Conservation (phyloP, 2,888 invertebrate genomes). For the Eupithecia dodoneata region DNA sequence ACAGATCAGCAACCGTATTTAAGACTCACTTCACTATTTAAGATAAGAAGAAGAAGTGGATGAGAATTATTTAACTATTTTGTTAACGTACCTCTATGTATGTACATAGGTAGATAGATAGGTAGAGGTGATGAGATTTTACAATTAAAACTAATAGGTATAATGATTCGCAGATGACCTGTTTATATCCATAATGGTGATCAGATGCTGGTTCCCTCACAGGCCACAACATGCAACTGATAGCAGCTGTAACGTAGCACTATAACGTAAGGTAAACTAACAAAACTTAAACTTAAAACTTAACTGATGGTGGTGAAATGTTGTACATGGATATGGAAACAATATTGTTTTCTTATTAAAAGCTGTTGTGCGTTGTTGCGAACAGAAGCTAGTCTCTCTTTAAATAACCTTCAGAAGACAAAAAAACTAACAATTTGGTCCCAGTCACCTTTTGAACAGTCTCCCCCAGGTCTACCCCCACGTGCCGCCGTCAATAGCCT, state of each 20-base stretch:
- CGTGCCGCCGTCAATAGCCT: not conserved
- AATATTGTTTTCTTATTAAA: too few species aligned
- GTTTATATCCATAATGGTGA: not conserved
- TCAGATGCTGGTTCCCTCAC: not conserved
- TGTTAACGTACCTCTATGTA: not conserved
- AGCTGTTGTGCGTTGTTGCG: too few species aligned
- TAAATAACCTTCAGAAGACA: too few species aligned
- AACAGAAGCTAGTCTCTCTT: too few species aligned
- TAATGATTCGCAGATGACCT: not conserved
- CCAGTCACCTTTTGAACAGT: too few species aligned
- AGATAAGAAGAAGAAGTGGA: not conserved
- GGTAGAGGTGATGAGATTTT: not conserved
- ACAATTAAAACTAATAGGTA: not conserved
- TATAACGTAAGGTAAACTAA: too few species aligned
- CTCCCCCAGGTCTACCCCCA: too few species aligned
- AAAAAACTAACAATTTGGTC: too few species aligned
- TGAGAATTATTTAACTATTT: not conserved
- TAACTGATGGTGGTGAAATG: too few species aligned
- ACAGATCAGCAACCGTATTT: conserved; percentile 40
- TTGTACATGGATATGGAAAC: too few species aligned
- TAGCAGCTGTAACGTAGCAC: too few species aligned
- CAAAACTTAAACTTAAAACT: too few species aligned
- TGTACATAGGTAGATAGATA: not conserved
- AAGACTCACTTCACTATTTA: conserved; percentile 4
- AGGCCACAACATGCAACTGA: not conserved